phyloP scores from a whole-genome alignment of 2,888 invertebrate genomes.

The Galerucella nymphaeae region DNA sequence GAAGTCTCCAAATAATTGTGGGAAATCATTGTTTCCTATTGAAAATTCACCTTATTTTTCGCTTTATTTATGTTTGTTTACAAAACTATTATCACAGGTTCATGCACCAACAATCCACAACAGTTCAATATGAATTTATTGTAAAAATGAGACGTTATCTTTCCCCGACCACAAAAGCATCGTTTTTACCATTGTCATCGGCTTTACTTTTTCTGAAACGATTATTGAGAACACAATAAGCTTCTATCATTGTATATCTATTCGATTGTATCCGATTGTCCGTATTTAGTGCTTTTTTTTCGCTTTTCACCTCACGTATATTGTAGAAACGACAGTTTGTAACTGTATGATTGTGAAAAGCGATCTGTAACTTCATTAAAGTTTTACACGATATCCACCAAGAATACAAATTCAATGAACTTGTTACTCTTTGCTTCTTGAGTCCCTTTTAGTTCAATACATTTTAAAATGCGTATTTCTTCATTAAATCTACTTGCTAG shows the following conservation, averaged over 20 bases:
- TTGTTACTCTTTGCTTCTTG: too few species aligned
- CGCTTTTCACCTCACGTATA: background rate
- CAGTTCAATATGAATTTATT: background rate
- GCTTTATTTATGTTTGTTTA: too few species aligned
- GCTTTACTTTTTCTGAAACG: background rate
- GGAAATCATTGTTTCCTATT: too few species aligned
- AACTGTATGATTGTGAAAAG: background rate
- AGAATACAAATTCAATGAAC: too few species aligned
- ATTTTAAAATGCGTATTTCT: too few species aligned
- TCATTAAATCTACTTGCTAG: too few species aligned
- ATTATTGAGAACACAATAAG: slow-evolving; percentile 11
- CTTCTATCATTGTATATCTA: slow-evolving; percentile 9
- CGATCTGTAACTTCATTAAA: background rate
- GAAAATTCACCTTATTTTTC: too few species aligned
- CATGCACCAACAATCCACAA: background rate
- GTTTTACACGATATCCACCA: background rate
- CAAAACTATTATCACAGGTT: background rate
- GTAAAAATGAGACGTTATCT: background rate
- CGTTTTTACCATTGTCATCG: slow-evolving; percentile 3
- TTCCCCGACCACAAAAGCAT: background rate
- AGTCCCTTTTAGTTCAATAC: background rate
- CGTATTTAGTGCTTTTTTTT: background rate
- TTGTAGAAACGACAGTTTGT: slow-evolving; percentile 6
- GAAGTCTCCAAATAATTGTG: too few species aligned
- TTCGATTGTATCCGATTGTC: slow-evolving; percentile 12